Evolutionary conservation across 2,113 vertebrate genomes (phyloP), one percentile per base, ranked within the genome.

Genomic region (Pleuronectes platessa): DNA sequence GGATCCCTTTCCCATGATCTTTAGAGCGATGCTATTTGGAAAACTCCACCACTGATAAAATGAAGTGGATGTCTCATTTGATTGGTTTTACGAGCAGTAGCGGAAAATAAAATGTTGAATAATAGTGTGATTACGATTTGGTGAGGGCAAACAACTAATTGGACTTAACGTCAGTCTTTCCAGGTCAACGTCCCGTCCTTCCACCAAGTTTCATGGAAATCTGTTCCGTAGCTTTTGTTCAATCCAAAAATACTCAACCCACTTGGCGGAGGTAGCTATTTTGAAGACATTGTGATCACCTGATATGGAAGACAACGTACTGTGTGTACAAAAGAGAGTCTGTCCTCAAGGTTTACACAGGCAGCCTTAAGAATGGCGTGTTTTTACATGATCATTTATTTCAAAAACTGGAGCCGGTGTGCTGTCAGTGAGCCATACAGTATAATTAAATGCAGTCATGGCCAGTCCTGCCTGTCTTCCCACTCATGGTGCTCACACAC

Each of bases 1-100:
- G 20, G 27, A 82, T 85, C 71, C 76, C 74, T 74, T 85, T 85
- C 76, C 79, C 66, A 77, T 84, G 63, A 26, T 61, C 71, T 78
- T 53, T 61, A 65, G 21, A 76, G 45, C 58, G 67, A 1, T 27
- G 27, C 42, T 58, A 37, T 77, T 76, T 81, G 80, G 63, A 84
- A 67, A 67, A 82, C 79, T 77, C 71, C 68, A 55, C n/a, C 31
- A 11, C 49, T 42, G 63, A 81, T 51, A 64, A 79, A 61, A 71
- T 62, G 69, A 71, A 81, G 42, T 31, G 71, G 60, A 73, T 56
- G 23, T 73, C 73, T 86, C 49, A 45, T 64, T 53, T 26, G 8
- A 67, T 59, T 47, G 27, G 10, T 47, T 67, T 49, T 56, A 77
- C 8, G 55, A 51, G 59, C 58, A 42, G 40, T 2, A 47, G 68